phyloP scores from a whole-genome alignment of 2,888 invertebrate species.

The Teleiodes luculella region DNA sequence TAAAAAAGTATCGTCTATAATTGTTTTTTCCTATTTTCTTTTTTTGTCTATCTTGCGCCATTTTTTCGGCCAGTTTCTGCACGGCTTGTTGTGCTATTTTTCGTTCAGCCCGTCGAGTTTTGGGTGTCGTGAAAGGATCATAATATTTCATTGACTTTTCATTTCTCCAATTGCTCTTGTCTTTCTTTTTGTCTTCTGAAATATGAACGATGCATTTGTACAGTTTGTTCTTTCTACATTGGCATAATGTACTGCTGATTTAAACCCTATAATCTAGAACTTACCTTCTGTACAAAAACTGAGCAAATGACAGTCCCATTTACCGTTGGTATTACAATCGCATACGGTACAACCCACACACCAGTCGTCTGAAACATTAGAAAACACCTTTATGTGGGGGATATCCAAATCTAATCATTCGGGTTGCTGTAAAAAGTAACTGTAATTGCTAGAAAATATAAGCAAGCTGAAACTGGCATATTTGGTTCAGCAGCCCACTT shows the following conservation, averaged over 20 bases:
- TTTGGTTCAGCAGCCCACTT: too few species aligned
- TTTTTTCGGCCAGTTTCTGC: background rate
- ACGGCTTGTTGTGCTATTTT: background rate
- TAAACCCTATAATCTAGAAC: constrained; percentile 19
- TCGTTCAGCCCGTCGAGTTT: background rate
- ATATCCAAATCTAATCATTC: too few species aligned
- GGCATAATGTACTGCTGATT: too few species aligned
- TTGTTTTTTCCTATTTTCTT: background rate
- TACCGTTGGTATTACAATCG: constrained; percentile 55
- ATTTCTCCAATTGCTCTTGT: background rate
- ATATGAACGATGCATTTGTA: background rate
- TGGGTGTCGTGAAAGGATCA: background rate
- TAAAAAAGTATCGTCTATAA: background rate
- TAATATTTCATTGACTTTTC: background rate
- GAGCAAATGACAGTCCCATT: constrained; percentile 60
- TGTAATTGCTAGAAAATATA: too few species aligned
- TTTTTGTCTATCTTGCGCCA: background rate
- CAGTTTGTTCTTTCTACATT: background rate
- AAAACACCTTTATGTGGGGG: too few species aligned
- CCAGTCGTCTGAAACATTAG: constrained; percentile 58
- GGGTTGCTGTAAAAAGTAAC: too few species aligned
- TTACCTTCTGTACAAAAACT: constrained; percentile 62
- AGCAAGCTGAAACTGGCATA: too few species aligned
- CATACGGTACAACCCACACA: constrained; percentile 65
- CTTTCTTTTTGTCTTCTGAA: background rate